A percentile compares a stretch with the other conserved stretches of the same genome.
These are phyloP conservation scores for Epinephelus moara DNA, from an alignment of 2,113 vertebrate genomes.

Conservation along the genomic window DNA sequence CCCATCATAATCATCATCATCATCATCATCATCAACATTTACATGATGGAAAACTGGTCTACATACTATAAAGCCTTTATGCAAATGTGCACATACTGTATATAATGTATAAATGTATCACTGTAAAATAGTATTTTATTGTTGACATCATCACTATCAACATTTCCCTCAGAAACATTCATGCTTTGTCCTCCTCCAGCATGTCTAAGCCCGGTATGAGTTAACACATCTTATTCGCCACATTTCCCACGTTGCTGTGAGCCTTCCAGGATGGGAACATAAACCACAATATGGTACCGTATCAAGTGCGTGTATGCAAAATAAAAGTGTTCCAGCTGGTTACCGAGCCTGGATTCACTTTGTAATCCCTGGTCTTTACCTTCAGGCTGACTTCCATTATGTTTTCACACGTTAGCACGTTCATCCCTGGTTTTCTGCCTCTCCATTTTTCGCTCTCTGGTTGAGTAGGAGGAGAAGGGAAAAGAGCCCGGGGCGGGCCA, in stretches of 20 bases:
- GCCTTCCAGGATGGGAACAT: conserved; percentile 47
- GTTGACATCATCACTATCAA: neutral
- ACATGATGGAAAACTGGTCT: neutral
- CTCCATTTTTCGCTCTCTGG: conserved; percentile 35
- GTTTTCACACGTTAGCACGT: conserved; percentile 71
- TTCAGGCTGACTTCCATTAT: conserved; percentile 61
- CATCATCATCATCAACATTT: neutral
- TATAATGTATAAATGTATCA: neutral
- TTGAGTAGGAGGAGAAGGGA: conserved; percentile 43
- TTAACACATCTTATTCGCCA: conserved; percentile 27
- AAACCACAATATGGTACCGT: conserved; percentile 49
- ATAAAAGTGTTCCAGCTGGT: conserved; percentile 70
- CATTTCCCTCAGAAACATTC: neutral
- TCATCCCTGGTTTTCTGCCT: conserved; percentile 45
- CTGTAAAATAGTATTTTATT: neutral
- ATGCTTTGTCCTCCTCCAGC: neutral
- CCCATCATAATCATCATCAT: too few species aligned
- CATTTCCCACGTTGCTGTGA: conserved; percentile 47
- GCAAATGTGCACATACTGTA: neutral
- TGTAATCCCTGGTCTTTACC: conserved; percentile 64
- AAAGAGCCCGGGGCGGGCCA: conserved; percentile 57
- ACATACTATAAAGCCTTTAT: neutral
- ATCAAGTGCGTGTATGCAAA: conserved; percentile 48
- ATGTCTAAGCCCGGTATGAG: neutral
- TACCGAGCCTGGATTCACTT: conserved; percentile 65